phyloP scores from a whole-genome alignment of 2,888 invertebrate species.

The Drosophila demipolita region DNA sequence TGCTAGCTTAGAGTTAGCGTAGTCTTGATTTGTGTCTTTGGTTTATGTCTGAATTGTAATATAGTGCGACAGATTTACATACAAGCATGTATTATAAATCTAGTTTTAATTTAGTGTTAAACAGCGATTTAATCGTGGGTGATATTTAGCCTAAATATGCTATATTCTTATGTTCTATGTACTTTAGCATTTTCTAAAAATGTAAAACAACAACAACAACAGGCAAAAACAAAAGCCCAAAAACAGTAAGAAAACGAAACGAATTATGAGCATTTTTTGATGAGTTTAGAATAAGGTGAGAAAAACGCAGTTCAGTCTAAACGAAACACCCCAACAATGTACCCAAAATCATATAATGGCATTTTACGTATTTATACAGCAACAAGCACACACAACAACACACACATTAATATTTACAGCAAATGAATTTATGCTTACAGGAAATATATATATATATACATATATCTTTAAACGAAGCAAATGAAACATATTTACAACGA shows the following conservation, averaged over 20 bases:
- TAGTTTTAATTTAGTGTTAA: constrained; percentile 79
- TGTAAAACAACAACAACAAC: constrained; percentile 51
- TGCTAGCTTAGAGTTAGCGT: constrained; percentile 68
- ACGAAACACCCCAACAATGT: constrained; percentile 48
- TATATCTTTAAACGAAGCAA: constrained; percentile 38
- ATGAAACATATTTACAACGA: constrained; percentile 76
- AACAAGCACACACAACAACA: constrained; percentile 10
- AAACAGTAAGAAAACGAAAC: constrained; percentile 5
- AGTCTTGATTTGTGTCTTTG: constrained; percentile 69
- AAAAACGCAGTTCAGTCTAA: constrained; percentile 34
- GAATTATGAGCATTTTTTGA: constrained; percentile 53
- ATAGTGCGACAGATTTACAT: constrained; percentile 61
- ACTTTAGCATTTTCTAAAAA: constrained; percentile 81
- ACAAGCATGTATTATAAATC: constrained; percentile 73
- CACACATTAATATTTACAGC: constrained; percentile 63
- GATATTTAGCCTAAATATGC: constrained; percentile 84
- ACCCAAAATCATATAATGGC: constrained; percentile 58
- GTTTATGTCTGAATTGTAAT: constrained; percentile 72
- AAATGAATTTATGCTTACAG: constrained; percentile 65
- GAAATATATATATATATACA: constrained; percentile 30
- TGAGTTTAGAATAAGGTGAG: constrained; percentile 25
- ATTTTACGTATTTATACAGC: constrained; percentile 39
- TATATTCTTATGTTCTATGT: constrained; percentile 80
- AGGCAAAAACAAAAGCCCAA: constrained; percentile 19
- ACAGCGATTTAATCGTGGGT: constrained; percentile 85